phyloP scores from a whole-genome alignment of 35 echinoderm and acorn worm genomes.

The Ophiothrix spiculata region DNA sequence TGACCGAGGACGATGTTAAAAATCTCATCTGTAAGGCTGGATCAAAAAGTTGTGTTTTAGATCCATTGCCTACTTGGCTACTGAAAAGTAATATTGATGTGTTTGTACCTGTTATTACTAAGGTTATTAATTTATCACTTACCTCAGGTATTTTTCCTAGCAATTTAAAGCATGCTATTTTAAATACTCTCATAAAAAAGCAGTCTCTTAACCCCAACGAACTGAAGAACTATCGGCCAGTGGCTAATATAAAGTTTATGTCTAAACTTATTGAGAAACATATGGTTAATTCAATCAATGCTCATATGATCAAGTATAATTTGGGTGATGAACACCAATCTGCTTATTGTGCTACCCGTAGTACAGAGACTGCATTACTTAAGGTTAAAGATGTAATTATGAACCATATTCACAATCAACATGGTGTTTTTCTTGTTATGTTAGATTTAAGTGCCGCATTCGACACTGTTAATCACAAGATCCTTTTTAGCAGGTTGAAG shows the following conservation, averaged over 20 bases:
- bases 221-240: conserved; percentile 39
- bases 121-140: conserved; percentile 36
- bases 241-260: conserved; percentile 51
- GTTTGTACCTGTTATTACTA: conserved; percentile 26
- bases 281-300: conserved; percentile 16
- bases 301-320: conserved; percentile 1
- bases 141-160: conserved; percentile 31
- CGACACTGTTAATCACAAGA: too few species aligned
- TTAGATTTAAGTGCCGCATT: conserved; percentile 53
- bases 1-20: conserved; percentile 14
- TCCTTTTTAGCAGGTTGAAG: conserved; percentile 20
- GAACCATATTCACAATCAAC: not conserved
- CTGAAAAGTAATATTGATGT: conserved; percentile 29
- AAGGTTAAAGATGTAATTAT: conserved; percentile 40
- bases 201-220: conserved; percentile 7
- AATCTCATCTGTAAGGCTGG: conserved; percentile 19
- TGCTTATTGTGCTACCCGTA: conserved; percentile 27
- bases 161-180: conserved; percentile 19
- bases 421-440: conserved; percentile 36
- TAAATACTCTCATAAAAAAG: conserved; percentile 46
- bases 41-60: conserved; percentile 27
- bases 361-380: conserved; percentile 47
- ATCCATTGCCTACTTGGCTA: conserved; percentile 54
- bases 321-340: conserved; percentile 29
- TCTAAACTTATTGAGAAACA: too few species aligned